Conservation (phyloP, 37 sponge, comb jelly and placozoan species). For the Mnemiopsis leidyi region DNA sequence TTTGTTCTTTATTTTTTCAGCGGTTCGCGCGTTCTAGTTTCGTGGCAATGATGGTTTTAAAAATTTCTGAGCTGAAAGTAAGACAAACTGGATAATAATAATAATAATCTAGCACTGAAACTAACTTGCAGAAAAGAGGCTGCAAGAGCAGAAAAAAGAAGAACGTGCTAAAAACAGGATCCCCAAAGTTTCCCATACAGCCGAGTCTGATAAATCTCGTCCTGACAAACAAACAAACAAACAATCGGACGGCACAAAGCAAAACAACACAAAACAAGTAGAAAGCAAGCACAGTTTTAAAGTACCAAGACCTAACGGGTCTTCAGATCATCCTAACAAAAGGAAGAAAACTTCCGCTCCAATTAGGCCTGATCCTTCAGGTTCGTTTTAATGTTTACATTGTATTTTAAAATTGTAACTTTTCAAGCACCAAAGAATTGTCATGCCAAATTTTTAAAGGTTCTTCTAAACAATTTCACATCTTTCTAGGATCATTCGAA, state of each 20-base stretch:
- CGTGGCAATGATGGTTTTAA: too few species aligned
- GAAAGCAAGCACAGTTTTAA: neutral
- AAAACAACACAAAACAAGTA: neutral
- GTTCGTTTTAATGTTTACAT: too few species aligned
- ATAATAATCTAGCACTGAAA: too few species aligned
- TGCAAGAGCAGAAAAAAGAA: neutral
- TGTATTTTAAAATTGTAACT: too few species aligned
- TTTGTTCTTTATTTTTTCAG: too few species aligned
- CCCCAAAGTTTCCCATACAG: neutral
- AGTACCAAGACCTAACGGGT: neutral
- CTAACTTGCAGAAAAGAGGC: neutral
- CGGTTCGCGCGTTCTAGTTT: too few species aligned
- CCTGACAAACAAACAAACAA: neutral
- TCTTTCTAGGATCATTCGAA: slow-evolving; percentile 57
- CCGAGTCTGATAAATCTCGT: neutral
- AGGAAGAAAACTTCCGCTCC: slow-evolving; percentile 11
- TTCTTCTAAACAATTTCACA: too few species aligned
- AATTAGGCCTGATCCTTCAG: neutral
- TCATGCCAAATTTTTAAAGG: too few species aligned
- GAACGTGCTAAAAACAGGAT: slow-evolving; percentile 2
- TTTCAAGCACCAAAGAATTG: too few species aligned
- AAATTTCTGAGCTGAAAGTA: too few species aligned
- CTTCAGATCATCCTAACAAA: neutral
- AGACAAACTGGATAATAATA: too few species aligned
- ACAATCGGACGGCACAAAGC: neutral